Evolutionary conservation across 2,797 vertebrate species (phyloP).

Genomic region (Paguma larvata): DNA sequence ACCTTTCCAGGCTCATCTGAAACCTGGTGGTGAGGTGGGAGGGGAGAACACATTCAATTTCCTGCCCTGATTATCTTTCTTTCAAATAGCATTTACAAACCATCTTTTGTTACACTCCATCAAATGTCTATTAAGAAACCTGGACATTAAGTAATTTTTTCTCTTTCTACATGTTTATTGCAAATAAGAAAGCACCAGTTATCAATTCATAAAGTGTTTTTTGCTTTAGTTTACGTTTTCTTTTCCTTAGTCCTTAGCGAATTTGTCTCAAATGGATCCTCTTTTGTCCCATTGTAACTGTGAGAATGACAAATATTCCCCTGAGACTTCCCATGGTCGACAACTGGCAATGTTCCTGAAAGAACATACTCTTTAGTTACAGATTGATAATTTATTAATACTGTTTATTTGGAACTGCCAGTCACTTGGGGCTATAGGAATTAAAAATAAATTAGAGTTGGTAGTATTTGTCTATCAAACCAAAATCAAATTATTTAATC

Average conservation of each 20-base stretch:
- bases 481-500: constrained; percentile 81
- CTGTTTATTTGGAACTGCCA: constrained; percentile 90
- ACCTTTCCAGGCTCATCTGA: constrained; percentile 85
- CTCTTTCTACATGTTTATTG: constrained; percentile 67
- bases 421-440: constrained; percentile 85
- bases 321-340: constrained; percentile 66
- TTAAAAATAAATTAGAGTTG: constrained; percentile 88
- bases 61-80: constrained; percentile 19
- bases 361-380: constrained; percentile 87
- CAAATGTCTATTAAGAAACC: constrained; percentile 42
- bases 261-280: constrained; percentile 52
- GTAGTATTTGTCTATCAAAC: constrained; percentile 87
- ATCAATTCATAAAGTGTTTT: constrained; percentile 62
- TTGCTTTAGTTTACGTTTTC: constrained; percentile 47
- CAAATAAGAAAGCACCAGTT: constrained; percentile 67
- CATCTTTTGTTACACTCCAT: constrained; percentile 69
- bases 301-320: constrained; percentile 80
- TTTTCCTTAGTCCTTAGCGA: constrained; percentile 70
- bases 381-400: constrained; percentile 93
- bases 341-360: constrained; percentile 78
- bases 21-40: constrained; percentile 74
- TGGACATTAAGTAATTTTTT: constrained; percentile 50
- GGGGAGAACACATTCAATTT: constrained; percentile 76
- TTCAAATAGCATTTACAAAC: constrained; percentile 40
- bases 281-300: constrained; percentile 66